Conservation (phyloP, 37 sponge, comb jelly and placozoan species). For the Haliclona indistincta region DNA sequence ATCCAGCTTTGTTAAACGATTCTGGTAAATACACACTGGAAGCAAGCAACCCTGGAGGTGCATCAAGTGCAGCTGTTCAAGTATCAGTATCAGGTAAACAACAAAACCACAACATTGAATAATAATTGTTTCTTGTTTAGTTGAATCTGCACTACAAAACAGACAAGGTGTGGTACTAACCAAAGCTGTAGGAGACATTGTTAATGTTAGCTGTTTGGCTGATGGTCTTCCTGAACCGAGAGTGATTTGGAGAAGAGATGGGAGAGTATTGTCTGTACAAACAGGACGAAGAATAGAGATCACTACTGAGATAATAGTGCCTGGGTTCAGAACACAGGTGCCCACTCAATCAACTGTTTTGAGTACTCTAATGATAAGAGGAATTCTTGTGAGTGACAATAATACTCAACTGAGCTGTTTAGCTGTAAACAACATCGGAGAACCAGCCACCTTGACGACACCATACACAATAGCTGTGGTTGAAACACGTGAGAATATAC, state of each 20-base stretch:
- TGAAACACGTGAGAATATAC: background rate
- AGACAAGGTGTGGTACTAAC: background rate
- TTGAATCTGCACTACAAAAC: background rate
- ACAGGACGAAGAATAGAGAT: background rate
- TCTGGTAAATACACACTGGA: background rate
- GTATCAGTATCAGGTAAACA: background rate
- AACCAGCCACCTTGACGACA: background rate
- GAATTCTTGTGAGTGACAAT: background rate
- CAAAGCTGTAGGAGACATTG: background rate
- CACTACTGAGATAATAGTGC: background rate
- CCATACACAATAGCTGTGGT: background rate
- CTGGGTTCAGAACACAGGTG: background rate
- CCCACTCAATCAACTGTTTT: background rate
- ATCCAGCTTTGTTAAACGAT: background rate
- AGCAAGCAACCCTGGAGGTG: background rate
- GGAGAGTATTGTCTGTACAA: background rate
- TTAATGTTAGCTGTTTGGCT: background rate
- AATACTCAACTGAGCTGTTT: background rate
- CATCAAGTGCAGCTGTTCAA: background rate
- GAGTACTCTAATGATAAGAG: background rate
- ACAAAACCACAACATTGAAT: too few species aligned
- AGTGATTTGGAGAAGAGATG: background rate
- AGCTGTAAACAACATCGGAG: background rate
- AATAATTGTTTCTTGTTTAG: too few species aligned
- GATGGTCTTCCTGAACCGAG: background rate